These are phyloP conservation scores for Patella depressa DNA, from an alignment of 2,888 invertebrate genomes.

Conservation along the genomic window DNA sequence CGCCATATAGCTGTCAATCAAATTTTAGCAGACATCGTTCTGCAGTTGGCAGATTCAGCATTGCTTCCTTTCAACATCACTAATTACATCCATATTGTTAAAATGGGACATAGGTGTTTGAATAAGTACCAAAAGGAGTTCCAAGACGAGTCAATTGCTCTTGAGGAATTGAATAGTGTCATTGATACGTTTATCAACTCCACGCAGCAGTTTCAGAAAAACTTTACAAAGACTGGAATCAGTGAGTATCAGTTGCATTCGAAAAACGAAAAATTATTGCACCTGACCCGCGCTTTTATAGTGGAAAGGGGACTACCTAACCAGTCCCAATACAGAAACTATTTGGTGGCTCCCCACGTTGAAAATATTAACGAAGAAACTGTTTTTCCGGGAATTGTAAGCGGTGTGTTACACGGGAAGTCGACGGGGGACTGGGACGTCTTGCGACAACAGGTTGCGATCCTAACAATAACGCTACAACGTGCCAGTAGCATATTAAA, in stretches of 20 bases:
- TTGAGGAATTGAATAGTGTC: slow-evolving; percentile 24
- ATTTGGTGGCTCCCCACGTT: slow-evolving; percentile 58
- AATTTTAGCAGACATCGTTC: slow-evolving; percentile 57
- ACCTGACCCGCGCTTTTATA: slow-evolving; percentile 61
- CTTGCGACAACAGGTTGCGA: slow-evolving; percentile 29
- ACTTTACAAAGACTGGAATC: slow-evolving; percentile 28
- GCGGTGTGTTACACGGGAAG: slow-evolving; percentile 33
- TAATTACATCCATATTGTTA: slow-evolving; percentile 42
- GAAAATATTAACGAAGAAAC: slow-evolving; percentile 54
- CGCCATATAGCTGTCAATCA: slow-evolving; percentile 57
- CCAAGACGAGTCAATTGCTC: slow-evolving; percentile 30
- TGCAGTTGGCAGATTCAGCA: slow-evolving; percentile 58
- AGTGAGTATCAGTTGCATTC: slow-evolving; percentile 59
- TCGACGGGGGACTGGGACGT: slow-evolving; percentile 32
- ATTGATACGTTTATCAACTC: slow-evolving; percentile 7
- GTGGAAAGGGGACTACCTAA: slow-evolving; percentile 51
- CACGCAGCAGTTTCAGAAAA: not conserved
- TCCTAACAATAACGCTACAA: not conserved
- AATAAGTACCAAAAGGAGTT: slow-evolving; percentile 29
- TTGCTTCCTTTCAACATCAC: slow-evolving; percentile 60
- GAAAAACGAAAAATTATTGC: slow-evolving; percentile 60
- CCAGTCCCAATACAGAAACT: slow-evolving; percentile 56
- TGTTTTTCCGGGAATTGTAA: slow-evolving; percentile 56
- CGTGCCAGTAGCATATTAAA: not conserved
- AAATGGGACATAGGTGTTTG: slow-evolving; percentile 41